A percentile compares a stretch with the other conserved stretches of the same genome.
phyloP scores from a whole-genome alignment of 2,888 invertebrate species.

The Asteroscopus sphinx region DNA sequence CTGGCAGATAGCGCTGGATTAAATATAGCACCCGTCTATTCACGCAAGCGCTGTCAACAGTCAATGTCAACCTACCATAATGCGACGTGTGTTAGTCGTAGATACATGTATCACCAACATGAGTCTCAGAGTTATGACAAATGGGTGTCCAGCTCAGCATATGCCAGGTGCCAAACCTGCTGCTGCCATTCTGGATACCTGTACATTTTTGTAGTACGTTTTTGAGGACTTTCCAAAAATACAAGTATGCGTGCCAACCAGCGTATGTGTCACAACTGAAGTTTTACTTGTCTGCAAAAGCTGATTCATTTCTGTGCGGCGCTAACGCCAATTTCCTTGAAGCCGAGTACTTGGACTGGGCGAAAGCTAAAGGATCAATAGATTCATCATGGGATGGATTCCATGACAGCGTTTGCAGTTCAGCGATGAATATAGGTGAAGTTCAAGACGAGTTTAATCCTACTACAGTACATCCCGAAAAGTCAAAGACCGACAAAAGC shows the following conservation, averaged over 20 bases:
- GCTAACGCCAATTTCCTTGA: constrained; percentile 83
- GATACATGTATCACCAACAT: too few species aligned
- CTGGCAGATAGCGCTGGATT: too few species aligned
- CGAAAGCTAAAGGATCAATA: constrained; percentile 72
- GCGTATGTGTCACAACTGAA: constrained; percentile 13
- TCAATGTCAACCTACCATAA: too few species aligned
- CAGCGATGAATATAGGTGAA: constrained; percentile 78
- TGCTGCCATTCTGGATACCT: too few species aligned
- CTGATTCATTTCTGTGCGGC: constrained; percentile 82
- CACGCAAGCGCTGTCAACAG: too few species aligned
- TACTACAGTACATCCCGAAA: constrained; percentile 59
- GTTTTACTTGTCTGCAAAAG: constrained; percentile 61
- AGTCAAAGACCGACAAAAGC: constrained; percentile 2
- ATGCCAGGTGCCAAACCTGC: too few species aligned
- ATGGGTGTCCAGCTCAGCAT: too few species aligned
- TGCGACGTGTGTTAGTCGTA: too few species aligned
- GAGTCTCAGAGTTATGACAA: too few species aligned
- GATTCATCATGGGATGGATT: constrained; percentile 83
- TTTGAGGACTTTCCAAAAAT: constrained; percentile 49
- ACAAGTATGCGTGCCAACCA: constrained; percentile 37
- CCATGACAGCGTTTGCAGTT: constrained; percentile 77
- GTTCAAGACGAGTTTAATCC: constrained; percentile 80
- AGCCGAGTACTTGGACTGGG: constrained; percentile 83
- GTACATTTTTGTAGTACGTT: too few species aligned
- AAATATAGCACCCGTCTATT: too few species aligned